A percentile compares a stretch with the other conserved stretches of the same genome.
These are phyloP conservation scores for Crenuchus spilurus DNA, from an alignment of 2,797 vertebrate genomes.

Conservation along the genomic window DNA sequence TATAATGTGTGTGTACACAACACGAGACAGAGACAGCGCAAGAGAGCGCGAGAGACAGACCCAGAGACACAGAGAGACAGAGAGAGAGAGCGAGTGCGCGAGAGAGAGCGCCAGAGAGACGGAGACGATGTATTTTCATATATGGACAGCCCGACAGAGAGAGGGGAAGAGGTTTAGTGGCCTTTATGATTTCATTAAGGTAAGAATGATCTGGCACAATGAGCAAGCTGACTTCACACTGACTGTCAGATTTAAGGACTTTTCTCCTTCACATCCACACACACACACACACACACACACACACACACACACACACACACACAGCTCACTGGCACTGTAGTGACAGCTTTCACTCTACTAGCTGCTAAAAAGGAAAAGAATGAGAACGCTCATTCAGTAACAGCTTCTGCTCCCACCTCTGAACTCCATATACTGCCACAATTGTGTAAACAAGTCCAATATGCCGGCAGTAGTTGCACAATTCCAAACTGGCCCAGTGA, in stretches of 20 bases:
- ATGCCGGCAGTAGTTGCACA: conserved; percentile 15
- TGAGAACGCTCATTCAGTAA: conserved; percentile 21
- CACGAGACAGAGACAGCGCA: not conserved
- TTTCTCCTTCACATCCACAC: not conserved
- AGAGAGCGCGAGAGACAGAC: not conserved
- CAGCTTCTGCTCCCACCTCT: conserved; percentile 12
- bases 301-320: not conserved
- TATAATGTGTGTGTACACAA: too few species aligned
- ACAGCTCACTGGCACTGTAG: not conserved
- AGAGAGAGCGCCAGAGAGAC: too few species aligned
- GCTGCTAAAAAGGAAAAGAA: conserved; percentile 4
- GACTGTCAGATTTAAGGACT: not conserved
- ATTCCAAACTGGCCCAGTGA: conserved; percentile 16
- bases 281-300: not conserved
- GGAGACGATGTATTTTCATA: conserved; percentile 1
- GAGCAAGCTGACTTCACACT: not conserved
- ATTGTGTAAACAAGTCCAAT: conserved; percentile 18
- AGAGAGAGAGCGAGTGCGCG: not conserved
- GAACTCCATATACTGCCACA: not conserved
- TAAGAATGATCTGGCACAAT: not conserved
- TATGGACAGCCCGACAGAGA: not conserved
- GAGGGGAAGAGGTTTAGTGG: not conserved
- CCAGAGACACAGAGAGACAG: not conserved
- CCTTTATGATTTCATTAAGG: conserved; percentile 12
- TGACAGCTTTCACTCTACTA: not conserved